Percentiles rank a stretch among this genome's conserved stretches.
These are phyloP conservation scores for Erynnis tages DNA, from an alignment of 2,888 invertebrate genomes.

Conservation along the genomic window DNA sequence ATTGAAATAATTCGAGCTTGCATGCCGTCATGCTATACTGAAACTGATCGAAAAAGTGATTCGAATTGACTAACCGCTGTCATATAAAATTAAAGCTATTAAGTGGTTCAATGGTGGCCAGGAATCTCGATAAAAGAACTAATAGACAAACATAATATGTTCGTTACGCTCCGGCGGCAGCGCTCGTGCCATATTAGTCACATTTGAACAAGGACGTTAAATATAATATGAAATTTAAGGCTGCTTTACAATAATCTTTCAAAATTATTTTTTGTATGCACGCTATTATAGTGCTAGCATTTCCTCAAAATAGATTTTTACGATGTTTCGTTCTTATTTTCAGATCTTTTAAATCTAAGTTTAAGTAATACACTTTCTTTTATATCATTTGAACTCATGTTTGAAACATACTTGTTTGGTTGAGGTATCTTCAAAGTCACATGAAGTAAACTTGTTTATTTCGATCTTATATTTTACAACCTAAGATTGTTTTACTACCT, in stretches of 20 bases:
- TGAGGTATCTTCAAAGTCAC: no score
- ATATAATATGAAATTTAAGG: conserved; percentile 2
- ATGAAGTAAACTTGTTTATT: no score
- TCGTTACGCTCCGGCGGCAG: conserved; percentile 12
- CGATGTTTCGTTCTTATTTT: no score
- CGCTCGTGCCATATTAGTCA: conserved; percentile 1
- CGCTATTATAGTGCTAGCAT: no score
- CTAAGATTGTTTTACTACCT: no score
- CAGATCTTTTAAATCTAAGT: no score
- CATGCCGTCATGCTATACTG: background rate
- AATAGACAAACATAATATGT: conserved; percentile 1
- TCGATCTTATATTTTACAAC: no score
- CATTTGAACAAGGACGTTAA: conserved; percentile 5
- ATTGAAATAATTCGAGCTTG: background rate
- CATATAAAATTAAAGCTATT: conserved; percentile 11
- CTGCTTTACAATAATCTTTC: background rate
- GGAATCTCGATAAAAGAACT: conserved; percentile 13
- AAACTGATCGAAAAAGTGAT: conserved; percentile 1
- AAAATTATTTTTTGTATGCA: no score
- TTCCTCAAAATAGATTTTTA: no score
- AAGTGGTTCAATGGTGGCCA: conserved; percentile 9
- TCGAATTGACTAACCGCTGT: background rate
- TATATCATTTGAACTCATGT: no score
- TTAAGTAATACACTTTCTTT: no score
- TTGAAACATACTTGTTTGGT: no score